phyloP scores from a whole-genome alignment of 1,140 invertebrate species.

The Arctopsyche grandis region DNA sequence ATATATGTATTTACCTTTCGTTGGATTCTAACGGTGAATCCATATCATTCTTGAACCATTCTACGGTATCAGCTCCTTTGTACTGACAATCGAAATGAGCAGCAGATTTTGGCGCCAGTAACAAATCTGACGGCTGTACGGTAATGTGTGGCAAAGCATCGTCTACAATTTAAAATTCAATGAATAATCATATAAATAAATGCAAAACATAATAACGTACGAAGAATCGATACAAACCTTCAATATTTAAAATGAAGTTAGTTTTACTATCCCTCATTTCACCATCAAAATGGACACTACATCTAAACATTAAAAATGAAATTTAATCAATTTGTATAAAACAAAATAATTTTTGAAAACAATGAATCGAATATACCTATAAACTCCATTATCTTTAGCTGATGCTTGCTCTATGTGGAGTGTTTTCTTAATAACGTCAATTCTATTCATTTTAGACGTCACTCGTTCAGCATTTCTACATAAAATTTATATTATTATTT shows the following conservation, averaged over 20 bases:
- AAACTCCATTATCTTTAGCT: conserved; percentile 48
- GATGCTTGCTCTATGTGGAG: conserved; percentile 42
- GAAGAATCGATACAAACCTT: conserved; percentile 45
- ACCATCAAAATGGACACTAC: conserved; percentile 46
- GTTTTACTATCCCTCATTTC: conserved; percentile 42
- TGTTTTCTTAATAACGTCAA: conserved; percentile 47
- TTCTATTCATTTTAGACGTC: conserved; percentile 15
- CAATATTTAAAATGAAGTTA: conserved; percentile 39
- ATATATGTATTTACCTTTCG: conserved; percentile 41
- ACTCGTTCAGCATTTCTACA: conserved; percentile 46
- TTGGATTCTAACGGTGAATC: conserved; percentile 40
- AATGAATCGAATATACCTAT: conserved; percentile 39
- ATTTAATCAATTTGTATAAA: background rate
- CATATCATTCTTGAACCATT: conserved; percentile 51
- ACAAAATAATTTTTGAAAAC: background rate
- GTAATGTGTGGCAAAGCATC: conserved; percentile 38
- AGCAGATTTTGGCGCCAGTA: conserved; percentile 36
- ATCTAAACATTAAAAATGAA: conserved; percentile 35
- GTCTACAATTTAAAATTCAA: conserved; percentile 36
- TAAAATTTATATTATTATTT: too few species aligned
- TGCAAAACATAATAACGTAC: background rate
- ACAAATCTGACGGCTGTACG: conserved; percentile 38
- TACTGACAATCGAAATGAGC: conserved; percentile 49
- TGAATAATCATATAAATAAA: background rate
- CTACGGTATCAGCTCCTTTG: conserved; percentile 40